Base-by-base conservation (phyloP, 2,888 invertebrate genomes). In the Selenia dentaria region DNA sequence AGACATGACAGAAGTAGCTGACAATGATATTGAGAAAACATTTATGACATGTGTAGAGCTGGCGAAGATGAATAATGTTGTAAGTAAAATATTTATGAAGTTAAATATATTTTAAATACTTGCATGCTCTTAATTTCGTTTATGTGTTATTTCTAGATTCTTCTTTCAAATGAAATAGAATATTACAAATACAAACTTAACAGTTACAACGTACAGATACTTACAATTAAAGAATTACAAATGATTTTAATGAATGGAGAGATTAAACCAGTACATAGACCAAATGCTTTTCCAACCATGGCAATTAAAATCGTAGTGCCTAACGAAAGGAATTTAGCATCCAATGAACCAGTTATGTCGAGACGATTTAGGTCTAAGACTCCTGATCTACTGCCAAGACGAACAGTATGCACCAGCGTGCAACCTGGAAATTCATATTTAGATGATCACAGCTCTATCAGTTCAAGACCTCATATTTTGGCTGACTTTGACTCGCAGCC, bases 11-110 rank as follows among this genome's bases (percentile, higher is more conserved):
- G 39, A 44, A n/a, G n/a, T 12, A 11, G 26, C 29, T 13, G 13
- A 33, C 9, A 41, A 34, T 9, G 40, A 51, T 42, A 20, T 25
- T 33, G 50, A 62, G 39, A 37, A 56, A 39, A 50, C 33, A 18
- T 27, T 38, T 22, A 22, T 9, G 2, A 51, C 59, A 6, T 54
- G 59, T 28, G 8, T 16, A 5, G 32, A 41, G 1, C 25, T 51
- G 13, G 50, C 44, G 6, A 26, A 25, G 1, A 18, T 33, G 11
- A 20, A 38, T 35, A 46, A 51, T 45, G 59, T 59, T 22, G 43
- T 51, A 38, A 38, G 45, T 38, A 10, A 11, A n/a, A n/a, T n/a
- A 14, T 14, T 11, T 11, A 11, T 27, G 4, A 11, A n/a, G n/a
- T n/a, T n/a, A n/a, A n/a, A n/a, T n/a, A n/a, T 25, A 25, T 25